A percentile compares a stretch with the other conserved stretches of the same genome.
Evolutionary conservation across 2,888 invertebrate genomes (phyloP).

Genomic region (Metalampra italica): DNA sequence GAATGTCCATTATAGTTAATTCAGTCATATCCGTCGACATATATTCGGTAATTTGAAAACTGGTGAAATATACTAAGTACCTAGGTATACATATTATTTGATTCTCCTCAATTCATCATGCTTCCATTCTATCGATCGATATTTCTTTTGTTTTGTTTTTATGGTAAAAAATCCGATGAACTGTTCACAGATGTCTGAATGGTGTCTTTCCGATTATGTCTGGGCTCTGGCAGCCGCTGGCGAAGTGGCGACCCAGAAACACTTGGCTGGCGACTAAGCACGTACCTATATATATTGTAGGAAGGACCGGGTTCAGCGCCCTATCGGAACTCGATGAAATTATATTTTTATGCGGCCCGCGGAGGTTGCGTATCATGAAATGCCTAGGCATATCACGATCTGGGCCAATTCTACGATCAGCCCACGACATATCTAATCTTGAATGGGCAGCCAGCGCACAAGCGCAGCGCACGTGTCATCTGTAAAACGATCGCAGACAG

Average conservation of each 20-base stretch:
- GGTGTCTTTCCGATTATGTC: constrained; percentile 3
- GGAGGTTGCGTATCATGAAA: too few species aligned
- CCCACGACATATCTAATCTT: too few species aligned
- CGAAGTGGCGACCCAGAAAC: constrained; percentile 31
- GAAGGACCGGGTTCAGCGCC: constrained; percentile 31
- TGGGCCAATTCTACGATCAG: too few species aligned
- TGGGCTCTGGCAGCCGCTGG: constrained; percentile 19
- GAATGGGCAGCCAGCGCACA: background rate
- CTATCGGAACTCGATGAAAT: constrained; percentile 24
- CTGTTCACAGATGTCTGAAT: constrained; percentile 12
- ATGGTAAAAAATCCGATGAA: background rate
- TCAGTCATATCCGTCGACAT: too few species aligned
- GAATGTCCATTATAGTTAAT: too few species aligned
- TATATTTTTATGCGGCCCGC: background rate
- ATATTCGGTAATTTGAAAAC: too few species aligned
- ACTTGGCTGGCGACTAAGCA: constrained; percentile 30
- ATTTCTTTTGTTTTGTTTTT: too few species aligned
- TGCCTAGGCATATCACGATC: too few species aligned
- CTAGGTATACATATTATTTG: too few species aligned
- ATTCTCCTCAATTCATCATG: too few species aligned
- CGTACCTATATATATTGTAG: constrained; percentile 19
- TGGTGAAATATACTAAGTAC: too few species aligned
- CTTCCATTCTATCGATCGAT: too few species aligned
- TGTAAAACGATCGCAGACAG: constrained; percentile 50
- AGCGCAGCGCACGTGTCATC: constrained; percentile 15